These are phyloP conservation scores for Catharus minimus DNA, from an alignment of 2,113 vertebrate genomes.

Conservation along the genomic window DNA sequence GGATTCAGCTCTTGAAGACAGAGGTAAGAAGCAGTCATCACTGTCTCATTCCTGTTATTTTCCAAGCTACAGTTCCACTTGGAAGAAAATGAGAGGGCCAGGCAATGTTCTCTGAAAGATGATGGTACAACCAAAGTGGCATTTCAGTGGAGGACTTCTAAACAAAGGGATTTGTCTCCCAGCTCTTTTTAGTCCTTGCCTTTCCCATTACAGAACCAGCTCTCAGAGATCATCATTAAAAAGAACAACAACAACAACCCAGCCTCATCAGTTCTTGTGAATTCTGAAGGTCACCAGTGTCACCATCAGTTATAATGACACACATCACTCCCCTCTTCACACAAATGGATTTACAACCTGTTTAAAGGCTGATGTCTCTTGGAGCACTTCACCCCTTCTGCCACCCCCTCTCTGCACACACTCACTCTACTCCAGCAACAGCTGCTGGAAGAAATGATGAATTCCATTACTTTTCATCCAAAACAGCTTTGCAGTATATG, in stretches of 20 bases:
- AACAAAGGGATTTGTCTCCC: background rate
- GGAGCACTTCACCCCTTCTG: background rate
- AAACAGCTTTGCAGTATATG: conserved; percentile 24
- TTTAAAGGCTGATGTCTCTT: background rate
- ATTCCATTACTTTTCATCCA: conserved; percentile 56
- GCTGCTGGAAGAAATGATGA: conserved; percentile 50
- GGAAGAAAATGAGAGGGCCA: background rate
- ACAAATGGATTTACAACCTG: conserved; percentile 37
- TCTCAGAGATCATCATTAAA: conserved; percentile 28
- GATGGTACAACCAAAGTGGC: background rate
- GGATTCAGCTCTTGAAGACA: background rate
- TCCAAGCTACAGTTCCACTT: background rate
- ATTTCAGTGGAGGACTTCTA: background rate
- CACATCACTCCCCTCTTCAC: conserved; percentile 19
- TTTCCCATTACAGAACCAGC: background rate
- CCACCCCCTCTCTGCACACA: background rate
- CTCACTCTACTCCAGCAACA: background rate
- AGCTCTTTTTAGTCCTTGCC: background rate
- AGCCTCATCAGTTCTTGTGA: conserved; percentile 25
- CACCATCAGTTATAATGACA: conserved; percentile 24
- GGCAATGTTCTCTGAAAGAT: background rate
- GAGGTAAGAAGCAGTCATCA: background rate
- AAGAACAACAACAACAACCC: conserved; percentile 23
- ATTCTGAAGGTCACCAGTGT: conserved; percentile 50
- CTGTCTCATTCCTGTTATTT: background rate